Conservation (phyloP, 2,888 invertebrate genomes). For the Tenthredo distinguenda region DNA sequence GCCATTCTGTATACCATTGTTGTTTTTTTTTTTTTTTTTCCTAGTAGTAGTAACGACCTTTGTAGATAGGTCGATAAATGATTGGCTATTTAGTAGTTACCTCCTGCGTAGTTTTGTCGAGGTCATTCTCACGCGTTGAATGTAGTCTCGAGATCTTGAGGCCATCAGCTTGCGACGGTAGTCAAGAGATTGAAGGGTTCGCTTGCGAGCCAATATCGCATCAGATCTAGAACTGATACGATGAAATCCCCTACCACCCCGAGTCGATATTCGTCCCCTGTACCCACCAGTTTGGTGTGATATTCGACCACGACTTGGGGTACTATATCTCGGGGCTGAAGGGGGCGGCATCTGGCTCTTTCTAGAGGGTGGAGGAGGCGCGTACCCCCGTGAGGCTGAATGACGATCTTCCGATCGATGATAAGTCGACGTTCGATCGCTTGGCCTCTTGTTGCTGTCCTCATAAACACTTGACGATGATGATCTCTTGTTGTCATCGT, state of each 20-base stretch:
- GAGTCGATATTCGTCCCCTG: constrained; percentile 72
- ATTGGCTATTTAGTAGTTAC: constrained; percentile 74
- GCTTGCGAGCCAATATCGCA: constrained; percentile 72
- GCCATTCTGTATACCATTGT: not conserved
- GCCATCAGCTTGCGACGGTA: constrained; percentile 75
- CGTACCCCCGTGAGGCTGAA: constrained; percentile 73
- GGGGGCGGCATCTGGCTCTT: constrained; percentile 74
- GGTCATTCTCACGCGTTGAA: constrained; percentile 75
- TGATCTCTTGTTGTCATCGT: constrained; percentile 74
- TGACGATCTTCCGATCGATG: constrained; percentile 75
- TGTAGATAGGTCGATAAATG: constrained; percentile 66
- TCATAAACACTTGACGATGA: constrained; percentile 73
- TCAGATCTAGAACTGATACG: constrained; percentile 72
- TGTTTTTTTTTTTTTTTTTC: not conserved
- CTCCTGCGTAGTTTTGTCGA: constrained; percentile 75
- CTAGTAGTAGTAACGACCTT: constrained; percentile 34
- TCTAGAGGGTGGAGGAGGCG: constrained; percentile 70
- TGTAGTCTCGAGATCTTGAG: constrained; percentile 75
- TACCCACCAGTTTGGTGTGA: constrained; percentile 71
- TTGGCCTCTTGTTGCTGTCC: constrained; percentile 71
- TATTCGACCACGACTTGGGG: constrained; percentile 72
- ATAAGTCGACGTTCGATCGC: constrained; percentile 73
- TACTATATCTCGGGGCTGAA: constrained; percentile 67
- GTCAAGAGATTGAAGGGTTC: constrained; percentile 72
- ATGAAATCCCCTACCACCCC: constrained; percentile 72